These are phyloP conservation scores for Cremastinae sp. DNA, from an alignment of 2,888 invertebrate genomes.

Conservation along the genomic window DNA sequence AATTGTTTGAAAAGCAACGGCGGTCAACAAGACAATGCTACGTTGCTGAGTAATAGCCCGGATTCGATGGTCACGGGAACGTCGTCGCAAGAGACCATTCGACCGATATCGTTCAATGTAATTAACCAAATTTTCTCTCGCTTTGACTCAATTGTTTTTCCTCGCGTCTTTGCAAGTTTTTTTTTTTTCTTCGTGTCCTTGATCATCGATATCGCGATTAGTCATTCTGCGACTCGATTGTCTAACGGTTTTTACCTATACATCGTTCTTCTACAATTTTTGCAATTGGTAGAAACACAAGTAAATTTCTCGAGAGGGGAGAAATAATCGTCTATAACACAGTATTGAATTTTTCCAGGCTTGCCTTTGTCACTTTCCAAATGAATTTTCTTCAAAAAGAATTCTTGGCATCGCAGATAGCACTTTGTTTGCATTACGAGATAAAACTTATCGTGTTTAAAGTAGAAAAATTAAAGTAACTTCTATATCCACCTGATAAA, in stretches of 20 bases:
- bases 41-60: slow-evolving; percentile 74
- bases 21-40: slow-evolving; percentile 77
- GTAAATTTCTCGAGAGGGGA: no score
- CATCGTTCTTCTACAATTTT: neutral
- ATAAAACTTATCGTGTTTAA: no score
- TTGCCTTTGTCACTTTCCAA: neutral
- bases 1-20: slow-evolving; percentile 85
- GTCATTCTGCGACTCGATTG: slow-evolving; percentile 12
- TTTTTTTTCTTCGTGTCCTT: neutral
- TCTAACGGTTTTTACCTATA: neutral
- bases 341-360: slow-evolving; percentile 20
- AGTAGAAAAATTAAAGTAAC: no score
- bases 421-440: no score
- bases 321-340: neutral
- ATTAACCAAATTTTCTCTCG: slow-evolving; percentile 54
- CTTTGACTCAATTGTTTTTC: slow-evolving; percentile 2
- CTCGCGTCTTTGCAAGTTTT: neutral
- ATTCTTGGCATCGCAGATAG: no score
- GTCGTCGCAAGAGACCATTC: slow-evolving; percentile 82
- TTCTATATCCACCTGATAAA: no score
- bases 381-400: no score
- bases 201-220: slow-evolving; percentile 16
- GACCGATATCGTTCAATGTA: slow-evolving; percentile 83
- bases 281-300: neutral
- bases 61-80: slow-evolving; percentile 73